A percentile compares a stretch with the other conserved stretches of the same genome.
These are phyloP conservation scores for Anguilla anguilla DNA, from an alignment of 2,797 vertebrate genomes.

Conservation along the genomic window DNA sequence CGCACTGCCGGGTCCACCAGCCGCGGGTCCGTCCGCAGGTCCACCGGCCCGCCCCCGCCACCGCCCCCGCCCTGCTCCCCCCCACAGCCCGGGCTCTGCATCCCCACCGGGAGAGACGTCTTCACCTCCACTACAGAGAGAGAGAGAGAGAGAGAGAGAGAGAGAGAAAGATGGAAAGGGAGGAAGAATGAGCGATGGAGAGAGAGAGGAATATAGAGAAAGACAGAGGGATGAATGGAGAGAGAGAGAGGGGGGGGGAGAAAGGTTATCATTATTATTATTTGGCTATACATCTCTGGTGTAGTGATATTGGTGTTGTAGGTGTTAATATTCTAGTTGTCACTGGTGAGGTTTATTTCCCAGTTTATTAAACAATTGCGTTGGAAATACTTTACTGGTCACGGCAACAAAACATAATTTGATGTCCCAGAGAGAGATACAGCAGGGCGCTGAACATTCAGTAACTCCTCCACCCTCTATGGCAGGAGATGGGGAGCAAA, in stretches of 20 bases:
- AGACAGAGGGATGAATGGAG: too few relatives aligned
- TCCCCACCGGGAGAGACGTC: slow-evolving; percentile 79
- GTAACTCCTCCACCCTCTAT: too few relatives aligned
- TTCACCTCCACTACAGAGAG: slow-evolving; percentile 82
- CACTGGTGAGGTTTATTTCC: background rate
- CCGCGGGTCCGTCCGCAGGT: slow-evolving; percentile 79
- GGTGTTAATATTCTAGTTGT: background rate
- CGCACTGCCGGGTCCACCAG: slow-evolving; percentile 77
- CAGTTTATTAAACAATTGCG: background rate
- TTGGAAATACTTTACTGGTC: background rate
- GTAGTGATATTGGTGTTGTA: too few relatives aligned
- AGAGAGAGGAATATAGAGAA: background rate
- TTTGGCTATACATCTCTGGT: too few relatives aligned
- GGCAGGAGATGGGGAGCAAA: background rate
- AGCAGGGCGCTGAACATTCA: too few relatives aligned
- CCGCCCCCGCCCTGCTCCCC: slow-evolving; percentile 63
- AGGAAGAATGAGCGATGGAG: slow-evolving; percentile 6
- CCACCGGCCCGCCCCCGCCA: slow-evolving; percentile 65
- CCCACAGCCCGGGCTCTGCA: slow-evolving; percentile 81
- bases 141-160: slow-evolving; percentile 32
- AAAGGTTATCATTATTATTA: background rate
- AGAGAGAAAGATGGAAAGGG: background rate
- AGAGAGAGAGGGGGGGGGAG: background rate
- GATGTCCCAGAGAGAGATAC: background rate
- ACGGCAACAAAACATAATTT: background rate